Conservation (phyloP, 1,140 invertebrate species). For the Trypoxylus dichotomus region DNA sequence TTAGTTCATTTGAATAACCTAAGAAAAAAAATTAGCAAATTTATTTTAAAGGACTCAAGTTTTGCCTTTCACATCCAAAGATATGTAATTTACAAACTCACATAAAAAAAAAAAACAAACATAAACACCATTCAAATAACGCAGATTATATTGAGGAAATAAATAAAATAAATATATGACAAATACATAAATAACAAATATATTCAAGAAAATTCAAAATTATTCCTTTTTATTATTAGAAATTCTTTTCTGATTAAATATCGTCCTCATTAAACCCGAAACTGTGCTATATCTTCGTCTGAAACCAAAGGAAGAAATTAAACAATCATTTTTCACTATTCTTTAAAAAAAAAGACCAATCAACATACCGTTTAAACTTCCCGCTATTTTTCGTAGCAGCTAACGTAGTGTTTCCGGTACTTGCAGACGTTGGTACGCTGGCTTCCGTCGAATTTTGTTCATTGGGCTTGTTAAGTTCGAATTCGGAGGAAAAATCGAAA, state of each 20-base stretch:
- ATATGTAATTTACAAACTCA: too few relatives aligned
- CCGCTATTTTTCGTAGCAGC: background rate
- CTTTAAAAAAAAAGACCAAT: background rate
- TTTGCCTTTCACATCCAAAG: too few relatives aligned
- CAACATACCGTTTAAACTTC: slow-evolving; percentile 28
- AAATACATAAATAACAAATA: background rate
- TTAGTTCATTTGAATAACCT: too few relatives aligned
- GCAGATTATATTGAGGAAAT: background rate
- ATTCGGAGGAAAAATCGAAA: slow-evolving; percentile 19
- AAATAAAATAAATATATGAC: slow-evolving; percentile 11
- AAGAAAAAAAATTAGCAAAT: too few relatives aligned
- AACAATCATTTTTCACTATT: background rate
- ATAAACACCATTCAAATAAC: background rate
- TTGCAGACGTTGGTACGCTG: background rate
- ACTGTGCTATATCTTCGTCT: background rate
- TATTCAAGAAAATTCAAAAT: background rate
- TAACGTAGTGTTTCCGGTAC: background rate
- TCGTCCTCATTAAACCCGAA: slow-evolving; percentile 21
- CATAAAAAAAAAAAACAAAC: background rate
- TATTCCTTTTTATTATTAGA: background rate
- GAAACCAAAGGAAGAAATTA: slow-evolving; percentile 14
- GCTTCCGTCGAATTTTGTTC: background rate
- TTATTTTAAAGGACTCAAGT: too few relatives aligned
- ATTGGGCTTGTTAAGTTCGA: background rate
- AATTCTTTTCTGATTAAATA: background rate